phyloP scores from a whole-genome alignment of 2,797 vertebrate species.

The Lepilemur septentrionalis region DNA sequence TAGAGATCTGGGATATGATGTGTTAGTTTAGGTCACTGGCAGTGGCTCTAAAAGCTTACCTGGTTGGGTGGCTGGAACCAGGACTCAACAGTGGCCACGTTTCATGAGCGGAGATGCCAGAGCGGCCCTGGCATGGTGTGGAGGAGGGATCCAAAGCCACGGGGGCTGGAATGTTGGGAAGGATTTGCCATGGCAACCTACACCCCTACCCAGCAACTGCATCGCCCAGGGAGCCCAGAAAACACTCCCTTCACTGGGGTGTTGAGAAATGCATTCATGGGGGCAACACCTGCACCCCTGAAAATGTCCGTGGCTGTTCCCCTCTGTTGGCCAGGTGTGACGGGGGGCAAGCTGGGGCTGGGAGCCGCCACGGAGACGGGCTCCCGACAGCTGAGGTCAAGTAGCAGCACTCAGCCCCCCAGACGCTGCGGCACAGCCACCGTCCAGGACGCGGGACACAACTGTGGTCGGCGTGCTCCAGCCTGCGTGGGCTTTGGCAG shows the following conservation, averaged over 20 bases:
- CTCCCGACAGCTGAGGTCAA: neutral
- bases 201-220: neutral
- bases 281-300: neutral
- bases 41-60: neutral
- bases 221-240: neutral
- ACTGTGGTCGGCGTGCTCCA: neutral
- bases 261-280: neutral
- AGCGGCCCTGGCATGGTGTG: neutral
- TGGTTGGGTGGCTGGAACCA: neutral
- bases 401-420: neutral
- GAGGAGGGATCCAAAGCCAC: neutral
- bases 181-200: neutral
- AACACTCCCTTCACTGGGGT: neutral
- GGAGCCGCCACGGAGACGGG: neutral
- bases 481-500: neutral
- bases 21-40: neutral
- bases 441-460: neutral
- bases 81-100: neutral
- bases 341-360: neutral
- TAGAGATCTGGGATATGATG: rapidly evolving
- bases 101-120: neutral
- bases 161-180: rapidly evolving
- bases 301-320: neutral
- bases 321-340: neutral
- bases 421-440: rapidly evolving